A percentile compares a stretch with the other conserved stretches of the same genome.
Evolutionary conservation across 2,797 vertebrate species (phyloP).

Genomic region (Gobionotothen gibberifrons): DNA sequence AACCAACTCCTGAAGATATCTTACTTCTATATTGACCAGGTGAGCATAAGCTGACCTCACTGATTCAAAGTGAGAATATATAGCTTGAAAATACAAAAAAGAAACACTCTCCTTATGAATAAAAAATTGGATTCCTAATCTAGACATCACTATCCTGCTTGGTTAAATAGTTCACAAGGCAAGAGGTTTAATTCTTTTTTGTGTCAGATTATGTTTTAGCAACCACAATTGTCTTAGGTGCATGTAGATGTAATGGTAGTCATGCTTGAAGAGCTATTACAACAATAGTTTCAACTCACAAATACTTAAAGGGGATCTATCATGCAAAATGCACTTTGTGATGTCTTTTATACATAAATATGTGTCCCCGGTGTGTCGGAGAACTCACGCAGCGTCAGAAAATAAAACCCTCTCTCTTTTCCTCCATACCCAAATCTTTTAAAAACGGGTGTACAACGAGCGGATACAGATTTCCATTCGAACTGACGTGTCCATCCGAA

Average conservation of each 20-base stretch:
- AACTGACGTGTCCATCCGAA: no score
- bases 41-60: slow-evolving; percentile 53
- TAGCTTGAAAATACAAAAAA: not conserved
- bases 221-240: not conserved
- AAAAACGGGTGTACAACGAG: no score
- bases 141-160: not conserved
- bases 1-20: slow-evolving; percentile 91
- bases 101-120: not conserved
- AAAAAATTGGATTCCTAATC: not conserved
- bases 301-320: no score
- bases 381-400: no score
- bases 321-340: no score
- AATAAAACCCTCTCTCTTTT: no score
- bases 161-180: not conserved
- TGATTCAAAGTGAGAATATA: not conserved
- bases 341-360: no score
- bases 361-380: no score
- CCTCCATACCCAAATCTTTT: no score
- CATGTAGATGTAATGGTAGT: not conserved
- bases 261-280: not conserved
- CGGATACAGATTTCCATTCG: no score
- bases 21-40: slow-evolving; percentile 86
- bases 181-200: not conserved
- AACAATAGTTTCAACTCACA: no score
- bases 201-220: not conserved